Conservation (phyloP, 1,140 invertebrate genomes). For the Ylistrum balloti region DNA sequence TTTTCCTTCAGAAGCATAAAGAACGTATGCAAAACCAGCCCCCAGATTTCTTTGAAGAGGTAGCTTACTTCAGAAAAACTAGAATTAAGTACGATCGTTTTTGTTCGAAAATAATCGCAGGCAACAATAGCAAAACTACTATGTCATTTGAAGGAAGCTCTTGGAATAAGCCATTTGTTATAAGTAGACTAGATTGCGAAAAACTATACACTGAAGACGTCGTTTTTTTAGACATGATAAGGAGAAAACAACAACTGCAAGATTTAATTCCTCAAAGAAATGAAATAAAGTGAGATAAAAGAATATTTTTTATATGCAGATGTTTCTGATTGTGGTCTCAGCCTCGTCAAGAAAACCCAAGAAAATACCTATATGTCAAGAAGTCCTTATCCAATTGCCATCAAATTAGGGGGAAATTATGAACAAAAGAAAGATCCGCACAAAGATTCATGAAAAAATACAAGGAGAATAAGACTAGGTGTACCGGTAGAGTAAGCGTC, state of each 20-base stretch:
- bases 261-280: too few species aligned
- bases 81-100: not conserved
- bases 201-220: not conserved
- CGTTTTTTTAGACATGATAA: not conserved
- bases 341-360: too few species aligned
- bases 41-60: not conserved
- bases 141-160: not conserved
- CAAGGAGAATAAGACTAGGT: too few species aligned
- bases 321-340: too few species aligned
- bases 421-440: too few species aligned
- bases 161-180: constrained; percentile 5
- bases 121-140: not conserved
- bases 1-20: constrained; percentile 52
- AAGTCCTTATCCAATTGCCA: too few species aligned
- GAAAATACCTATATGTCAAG: too few species aligned
- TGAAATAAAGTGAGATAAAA: too few species aligned
- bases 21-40: not conserved
- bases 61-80: constrained; percentile 24
- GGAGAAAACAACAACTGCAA: not conserved
- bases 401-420: too few species aligned
- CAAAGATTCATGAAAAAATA: too few species aligned
- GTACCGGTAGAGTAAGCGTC: too few species aligned
- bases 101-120: not conserved
- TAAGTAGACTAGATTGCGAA: not conserved
- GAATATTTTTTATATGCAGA: too few species aligned